Evolutionary conservation across 2,113 vertebrate genomes (phyloP).

Genomic region (Hirundichthys speculiger): DNA sequence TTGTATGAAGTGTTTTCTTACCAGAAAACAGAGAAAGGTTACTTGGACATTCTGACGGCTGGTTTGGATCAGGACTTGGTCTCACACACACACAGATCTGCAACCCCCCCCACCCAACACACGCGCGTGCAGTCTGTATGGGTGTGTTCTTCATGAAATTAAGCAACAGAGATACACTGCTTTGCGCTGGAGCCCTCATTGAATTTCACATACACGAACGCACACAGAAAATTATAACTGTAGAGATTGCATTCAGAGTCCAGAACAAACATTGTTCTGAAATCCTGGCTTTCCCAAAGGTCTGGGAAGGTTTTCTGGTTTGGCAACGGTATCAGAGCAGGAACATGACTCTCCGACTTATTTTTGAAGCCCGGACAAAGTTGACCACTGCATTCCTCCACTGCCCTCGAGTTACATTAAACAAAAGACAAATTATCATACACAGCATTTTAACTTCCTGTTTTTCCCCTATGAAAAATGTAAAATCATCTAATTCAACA

Average conservation of each 20-base stretch:
- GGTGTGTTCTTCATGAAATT: slow-evolving; percentile 44
- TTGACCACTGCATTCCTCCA: slow-evolving; percentile 46
- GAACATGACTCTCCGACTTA: slow-evolving; percentile 10
- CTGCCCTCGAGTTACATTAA: slow-evolving; percentile 21
- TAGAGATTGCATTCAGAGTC: slow-evolving; percentile 31
- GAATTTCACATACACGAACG: slow-evolving; percentile 42
- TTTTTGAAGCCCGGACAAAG: slow-evolving; percentile 11
- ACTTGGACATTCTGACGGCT: slow-evolving; percentile 45
- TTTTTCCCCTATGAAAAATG: neutral
- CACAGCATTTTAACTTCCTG: slow-evolving; percentile 8
- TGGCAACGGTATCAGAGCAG: slow-evolving; percentile 31
- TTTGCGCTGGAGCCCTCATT: slow-evolving; percentile 36
- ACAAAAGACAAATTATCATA: slow-evolving; percentile 19
- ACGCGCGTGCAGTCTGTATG: slow-evolving; percentile 12
- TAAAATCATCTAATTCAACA: neutral
- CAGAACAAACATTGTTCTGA: slow-evolving; percentile 61
- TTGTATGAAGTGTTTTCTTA: slow-evolving; percentile 19
- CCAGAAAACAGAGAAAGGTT: neutral
- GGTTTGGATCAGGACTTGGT: slow-evolving; percentile 44
- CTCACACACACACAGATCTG: neutral
- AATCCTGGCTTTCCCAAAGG: slow-evolving; percentile 26
- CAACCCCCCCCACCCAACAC: neutral
- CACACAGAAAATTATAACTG: slow-evolving; percentile 45
- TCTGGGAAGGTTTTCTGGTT: slow-evolving; percentile 48
- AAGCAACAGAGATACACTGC: slow-evolving; percentile 27